Evolutionary conservation across 2,888 invertebrate genomes (phyloP).

Genomic region (Sceliomorpha sp.): DNA sequence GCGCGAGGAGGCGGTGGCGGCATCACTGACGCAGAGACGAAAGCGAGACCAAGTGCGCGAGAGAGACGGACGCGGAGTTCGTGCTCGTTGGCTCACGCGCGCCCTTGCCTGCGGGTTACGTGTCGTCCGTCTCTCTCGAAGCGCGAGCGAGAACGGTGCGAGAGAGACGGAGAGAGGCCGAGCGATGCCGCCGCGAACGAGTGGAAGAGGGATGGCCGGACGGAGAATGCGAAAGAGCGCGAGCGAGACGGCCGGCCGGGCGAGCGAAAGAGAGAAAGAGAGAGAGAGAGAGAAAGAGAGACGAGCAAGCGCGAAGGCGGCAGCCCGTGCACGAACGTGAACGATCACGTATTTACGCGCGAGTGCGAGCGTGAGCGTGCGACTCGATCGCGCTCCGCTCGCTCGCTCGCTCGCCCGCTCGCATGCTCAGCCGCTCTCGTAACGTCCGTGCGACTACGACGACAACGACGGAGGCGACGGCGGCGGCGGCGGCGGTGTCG

Average conservation of each 20-base stretch:
- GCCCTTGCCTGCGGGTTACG: conserved; percentile 72
- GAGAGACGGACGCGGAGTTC: conserved; percentile 43
- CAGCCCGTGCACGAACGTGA: conserved; percentile 47
- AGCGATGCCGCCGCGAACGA: no score
- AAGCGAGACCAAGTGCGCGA: conserved; percentile 52
- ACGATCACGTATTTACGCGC: conserved; percentile 32
- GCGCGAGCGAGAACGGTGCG: conserved; percentile 47
- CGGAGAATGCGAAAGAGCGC: no score
- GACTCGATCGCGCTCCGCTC: conserved; percentile 22
- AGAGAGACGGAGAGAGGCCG: conserved; percentile 3
- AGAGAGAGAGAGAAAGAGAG: conserved; percentile 22
- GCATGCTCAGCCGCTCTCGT: no score
- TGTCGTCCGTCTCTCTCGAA: conserved; percentile 52
- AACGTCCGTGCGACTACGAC: conserved; percentile 48
- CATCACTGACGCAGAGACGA: conserved; percentile 45
- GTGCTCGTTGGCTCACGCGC: conserved; percentile 68
- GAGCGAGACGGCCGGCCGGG: no score
- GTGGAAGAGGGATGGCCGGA: no score
- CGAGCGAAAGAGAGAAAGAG: conserved; percentile 6
- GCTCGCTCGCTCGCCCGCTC: no score
- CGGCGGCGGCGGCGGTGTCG: conserved; percentile 24
- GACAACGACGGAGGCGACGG: conserved; percentile 6
- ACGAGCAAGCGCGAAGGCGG: conserved; percentile 43
- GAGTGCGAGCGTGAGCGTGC: conserved; percentile 44
- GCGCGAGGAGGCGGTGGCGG: conserved; percentile 25